These are phyloP conservation scores for Caenorhabditis sp. DNA, from an alignment of 2,888 invertebrate genomes.

Conservation along the genomic window DNA sequence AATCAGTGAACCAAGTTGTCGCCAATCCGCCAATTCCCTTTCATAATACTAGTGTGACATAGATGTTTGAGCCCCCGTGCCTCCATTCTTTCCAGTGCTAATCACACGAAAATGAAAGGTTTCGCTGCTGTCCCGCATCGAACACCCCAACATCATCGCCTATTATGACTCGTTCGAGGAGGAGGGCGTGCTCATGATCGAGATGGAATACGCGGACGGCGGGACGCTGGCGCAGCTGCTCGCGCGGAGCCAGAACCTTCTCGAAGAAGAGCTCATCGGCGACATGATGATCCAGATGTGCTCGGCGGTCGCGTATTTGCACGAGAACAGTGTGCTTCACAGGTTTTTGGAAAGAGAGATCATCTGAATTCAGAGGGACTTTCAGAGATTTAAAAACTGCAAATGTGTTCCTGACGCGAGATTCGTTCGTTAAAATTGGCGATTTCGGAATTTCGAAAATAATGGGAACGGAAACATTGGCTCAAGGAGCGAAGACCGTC, in stretches of 20 bases:
- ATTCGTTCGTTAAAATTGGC: conserved; percentile 85
- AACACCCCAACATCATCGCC: conserved; percentile 85
- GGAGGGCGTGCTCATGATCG: conserved; percentile 85
- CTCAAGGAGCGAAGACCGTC: conserved; percentile 81
- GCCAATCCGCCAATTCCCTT: too few species aligned
- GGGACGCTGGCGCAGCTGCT: conserved; percentile 85
- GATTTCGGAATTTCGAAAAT: conserved; percentile 88
- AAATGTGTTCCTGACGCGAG: conserved; percentile 85
- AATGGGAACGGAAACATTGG: conserved; percentile 83
- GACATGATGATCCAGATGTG: conserved; percentile 83
- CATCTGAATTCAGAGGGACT: neutral
- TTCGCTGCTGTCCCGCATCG: conserved; percentile 84
- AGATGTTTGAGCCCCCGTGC: neutral
- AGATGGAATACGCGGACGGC: conserved; percentile 88
- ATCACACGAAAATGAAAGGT: conserved; percentile 56
- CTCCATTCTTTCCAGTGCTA: neutral
- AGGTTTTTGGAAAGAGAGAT: conserved; percentile 73
- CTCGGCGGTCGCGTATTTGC: conserved; percentile 85
- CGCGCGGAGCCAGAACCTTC: conserved; percentile 81
- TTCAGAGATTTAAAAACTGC: conserved; percentile 86
- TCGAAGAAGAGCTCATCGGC: conserved; percentile 82
- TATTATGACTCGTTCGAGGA: conserved; percentile 86
- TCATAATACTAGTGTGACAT: neutral
- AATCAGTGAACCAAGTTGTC: neutral
- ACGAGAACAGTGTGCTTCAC: conserved; percentile 84